Conservation (phyloP, 2,888 invertebrate genomes). For the Mamestra brassicae region DNA sequence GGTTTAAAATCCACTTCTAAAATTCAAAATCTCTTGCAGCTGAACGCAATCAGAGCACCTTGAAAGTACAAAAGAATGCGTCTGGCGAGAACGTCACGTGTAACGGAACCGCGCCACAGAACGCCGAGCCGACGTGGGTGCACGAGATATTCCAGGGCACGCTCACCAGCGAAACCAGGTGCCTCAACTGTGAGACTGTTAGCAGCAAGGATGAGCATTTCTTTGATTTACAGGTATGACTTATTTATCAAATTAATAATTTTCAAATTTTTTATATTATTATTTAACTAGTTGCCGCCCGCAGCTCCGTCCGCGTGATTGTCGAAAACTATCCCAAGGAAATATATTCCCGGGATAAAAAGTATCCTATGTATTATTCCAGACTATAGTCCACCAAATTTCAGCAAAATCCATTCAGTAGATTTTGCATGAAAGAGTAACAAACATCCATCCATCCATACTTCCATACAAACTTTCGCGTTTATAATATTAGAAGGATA, state of each 20-base stretch:
- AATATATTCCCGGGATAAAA: no score
- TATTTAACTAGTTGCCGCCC: no score
- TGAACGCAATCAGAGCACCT: slow-evolving; percentile 94
- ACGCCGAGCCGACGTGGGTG: slow-evolving; percentile 98
- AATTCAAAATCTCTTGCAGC: slow-evolving; percentile 84
- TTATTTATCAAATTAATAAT: background rate
- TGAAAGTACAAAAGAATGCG: slow-evolving; percentile 91
- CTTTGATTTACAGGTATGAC: slow-evolving; percentile 96
- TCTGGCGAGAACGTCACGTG: slow-evolving; percentile 84
- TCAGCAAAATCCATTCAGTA: no score
- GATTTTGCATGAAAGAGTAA: no score
- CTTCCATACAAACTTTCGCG: no score
- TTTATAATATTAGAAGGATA: no score
- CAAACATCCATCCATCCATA: no score
- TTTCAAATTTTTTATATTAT: no score
- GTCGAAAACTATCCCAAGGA: no score
- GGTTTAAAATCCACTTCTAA: background rate
- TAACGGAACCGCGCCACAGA: slow-evolving; percentile 86
- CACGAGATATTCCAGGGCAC: slow-evolving; percentile 99
- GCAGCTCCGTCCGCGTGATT: no score
- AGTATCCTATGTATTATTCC: no score
- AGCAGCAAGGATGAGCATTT: slow-evolving; percentile 99
- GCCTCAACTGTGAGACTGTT: slow-evolving; percentile 99
- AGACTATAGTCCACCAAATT: no score
- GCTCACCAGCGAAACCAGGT: slow-evolving; percentile 99